Evolutionary conservation across 2,797 vertebrate genomes (phyloP), one percentile per base, ranked within the genome.

Genomic region (Falco naumanni): DNA sequence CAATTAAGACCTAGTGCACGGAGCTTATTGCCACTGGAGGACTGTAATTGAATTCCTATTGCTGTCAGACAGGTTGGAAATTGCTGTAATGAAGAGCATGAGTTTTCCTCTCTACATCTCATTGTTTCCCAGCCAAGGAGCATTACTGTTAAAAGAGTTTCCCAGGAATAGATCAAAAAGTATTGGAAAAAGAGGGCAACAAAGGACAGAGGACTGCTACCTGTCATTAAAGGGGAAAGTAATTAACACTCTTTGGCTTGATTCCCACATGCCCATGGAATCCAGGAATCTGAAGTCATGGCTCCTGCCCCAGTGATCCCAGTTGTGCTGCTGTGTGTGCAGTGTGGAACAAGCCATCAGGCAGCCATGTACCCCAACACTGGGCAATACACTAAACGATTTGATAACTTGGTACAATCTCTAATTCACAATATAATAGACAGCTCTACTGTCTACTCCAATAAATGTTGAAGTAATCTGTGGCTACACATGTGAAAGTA

Each of bases 31-130:
- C 95, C 92, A 89, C 89, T 72, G 91, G 96, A 96, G 95, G 84
- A 95, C 74, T 90, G 71, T 97, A 97, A 96, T 93, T 96, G 95
- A 97, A 97, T 97, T 97, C 83, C 82, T 96, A 90, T 96, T 95
- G 95, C 97, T 96, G 90, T 94, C 95, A 97, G 95, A 95, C 96
- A 95, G 94, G 95, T 95, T 93, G 80, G 72, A 96, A 97, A 97
- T 95, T 74, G 80, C 87, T 69, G 82, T 94, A 95, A 96, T 89
- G 94, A 96, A 96, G 90, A 92, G 65, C 90, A 96, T 76, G 92
- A 84, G 93, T 96, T 97, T 96, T 89, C 76, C 89, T 70, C 83
- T 95, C 86, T 89, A 64, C 72, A 89, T 95, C 83, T 95, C 8
- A 45, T 92, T 93, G 92, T 97, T 91, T 92, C 50, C 79, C 66